Base-by-base conservation (phyloP, 2,797 vertebrate species). In the Gastrophryne carolinensis region DNA sequence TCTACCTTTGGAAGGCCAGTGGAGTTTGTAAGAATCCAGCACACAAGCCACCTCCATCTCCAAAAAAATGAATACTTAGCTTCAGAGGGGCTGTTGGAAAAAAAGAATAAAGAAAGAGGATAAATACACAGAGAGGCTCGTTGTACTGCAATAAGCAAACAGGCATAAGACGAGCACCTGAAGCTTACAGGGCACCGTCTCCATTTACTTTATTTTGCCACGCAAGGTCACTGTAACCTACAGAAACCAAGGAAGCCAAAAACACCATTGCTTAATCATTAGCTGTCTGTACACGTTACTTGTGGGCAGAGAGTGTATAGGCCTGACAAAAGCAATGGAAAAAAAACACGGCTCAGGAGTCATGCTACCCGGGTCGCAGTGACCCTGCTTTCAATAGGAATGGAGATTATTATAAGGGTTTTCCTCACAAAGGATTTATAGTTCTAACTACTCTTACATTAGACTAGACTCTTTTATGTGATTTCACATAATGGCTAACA, bases 221-320 rank as follows among this genome's bases (percentile, higher is more conserved):
- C 76, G 85, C 49, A 73, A 90, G 89, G 91, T 91, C 88, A 88
- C 1, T 56, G 56, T 89, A 88, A 92, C 90, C 89, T 88, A 86
- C 84, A 34, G 7, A 78, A 47, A 75, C 82, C 81, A 82, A 84
- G 82, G 80, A 79, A 87, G 84, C 84, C 87, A 90, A 88, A 81
- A 86, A 87, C 85, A 89, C 86, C 88, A 86, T 86, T 85, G 87
- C 86, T 89, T 91, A 90, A 90, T 90, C 86, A 90, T 88, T 60
- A 56, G 60, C 44, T 56, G 50, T 86, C 82, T 85, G 86, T 83
- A 80, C 54, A 82, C 86, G 75, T 81, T 83, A 73, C 81, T 82
- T 72, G 83, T 86, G 68, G 79, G 83, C 88, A 82, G 87, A 88
- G 49, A 50, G 62, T 83, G 83, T 85, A 86, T 85, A 82, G 83